These are phyloP conservation scores for Dugesia japonica DNA, from an alignment of 2,888 invertebrate genomes.

Conservation along the genomic window DNA sequence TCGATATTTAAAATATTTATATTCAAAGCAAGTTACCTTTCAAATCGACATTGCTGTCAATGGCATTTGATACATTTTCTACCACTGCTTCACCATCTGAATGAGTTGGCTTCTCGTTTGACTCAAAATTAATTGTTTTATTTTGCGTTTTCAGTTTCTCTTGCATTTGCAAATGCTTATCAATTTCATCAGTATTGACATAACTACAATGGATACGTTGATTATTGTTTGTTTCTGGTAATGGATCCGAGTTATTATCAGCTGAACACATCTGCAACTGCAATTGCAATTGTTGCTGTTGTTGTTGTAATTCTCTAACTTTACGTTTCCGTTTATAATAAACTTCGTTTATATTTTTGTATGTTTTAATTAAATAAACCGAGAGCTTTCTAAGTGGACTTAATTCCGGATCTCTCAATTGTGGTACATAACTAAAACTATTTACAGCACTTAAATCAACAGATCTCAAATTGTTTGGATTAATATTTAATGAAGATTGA, in stretches of 20 bases:
- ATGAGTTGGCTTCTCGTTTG: neutral
- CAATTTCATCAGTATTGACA: constrained; percentile 2
- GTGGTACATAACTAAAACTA: neutral
- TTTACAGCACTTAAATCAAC: neutral
- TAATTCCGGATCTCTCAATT: constrained; percentile 41
- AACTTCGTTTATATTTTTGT: constrained; percentile 99
- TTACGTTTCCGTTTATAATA: constrained; percentile 23
- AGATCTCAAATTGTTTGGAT: neutral
- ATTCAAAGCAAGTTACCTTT: too few species aligned
- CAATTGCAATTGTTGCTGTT: neutral
- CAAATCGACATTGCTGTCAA: too few species aligned
- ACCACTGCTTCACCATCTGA: neutral
- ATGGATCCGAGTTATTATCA: neutral
- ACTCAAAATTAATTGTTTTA: neutral
- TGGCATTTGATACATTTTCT: too few species aligned
- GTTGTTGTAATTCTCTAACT: constrained; percentile 20
- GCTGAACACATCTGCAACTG: neutral
- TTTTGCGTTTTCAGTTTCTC: neutral
- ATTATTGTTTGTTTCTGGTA: neutral
- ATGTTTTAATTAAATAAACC: constrained; percentile 98
- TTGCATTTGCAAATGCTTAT: constrained; percentile 5
- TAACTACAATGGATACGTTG: neutral
- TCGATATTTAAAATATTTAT: too few species aligned
- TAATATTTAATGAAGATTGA: neutral
- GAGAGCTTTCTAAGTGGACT: constrained; percentile 80